Evolutionary conservation across 2,113 vertebrate genomes (phyloP).

Genomic region (Zootoca vivipara): DNA sequence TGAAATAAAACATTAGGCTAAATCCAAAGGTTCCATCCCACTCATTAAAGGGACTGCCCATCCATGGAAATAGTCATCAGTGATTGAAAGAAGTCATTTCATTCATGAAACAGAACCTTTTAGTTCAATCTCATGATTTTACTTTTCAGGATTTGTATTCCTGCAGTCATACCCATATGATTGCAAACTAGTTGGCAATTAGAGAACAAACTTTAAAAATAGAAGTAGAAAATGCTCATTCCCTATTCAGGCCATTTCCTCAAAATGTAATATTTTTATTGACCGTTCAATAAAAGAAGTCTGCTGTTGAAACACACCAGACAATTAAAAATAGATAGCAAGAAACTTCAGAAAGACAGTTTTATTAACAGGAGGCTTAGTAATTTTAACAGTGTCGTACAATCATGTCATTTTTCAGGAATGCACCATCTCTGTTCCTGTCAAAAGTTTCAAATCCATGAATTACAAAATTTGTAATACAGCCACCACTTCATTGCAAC

Average conservation of each 20-base stretch:
- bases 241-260: conserved; percentile 72
- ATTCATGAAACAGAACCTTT: neutral
- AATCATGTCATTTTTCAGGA: conserved; percentile 77
- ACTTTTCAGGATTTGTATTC: conserved; percentile 73
- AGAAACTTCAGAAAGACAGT: conserved; percentile 81
- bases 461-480: conserved; percentile 75
- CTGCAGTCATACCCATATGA: conserved; percentile 74
- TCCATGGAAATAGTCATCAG: neutral
- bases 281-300: conserved; percentile 57
- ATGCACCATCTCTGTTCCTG: conserved; percentile 73
- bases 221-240: conserved; percentile 67
- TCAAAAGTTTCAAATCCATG: conserved; percentile 71
- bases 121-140: conserved; percentile 56
- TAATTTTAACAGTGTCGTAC: conserved; percentile 83
- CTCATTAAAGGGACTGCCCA: neutral
- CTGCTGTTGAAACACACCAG: conserved; percentile 73
- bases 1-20: conserved; percentile 60
- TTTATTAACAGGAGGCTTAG: conserved; percentile 91
- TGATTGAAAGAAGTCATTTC: neutral
- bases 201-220: conserved; percentile 67
- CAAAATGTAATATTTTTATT: conserved; percentile 66
- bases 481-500: conserved; percentile 74
- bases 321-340: conserved; percentile 73
- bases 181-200: conserved; percentile 71
- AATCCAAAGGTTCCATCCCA: neutral